These are phyloP conservation scores for Drosophila birchii DNA, from an alignment of 2,888 invertebrate species.

Conservation along the genomic window DNA sequence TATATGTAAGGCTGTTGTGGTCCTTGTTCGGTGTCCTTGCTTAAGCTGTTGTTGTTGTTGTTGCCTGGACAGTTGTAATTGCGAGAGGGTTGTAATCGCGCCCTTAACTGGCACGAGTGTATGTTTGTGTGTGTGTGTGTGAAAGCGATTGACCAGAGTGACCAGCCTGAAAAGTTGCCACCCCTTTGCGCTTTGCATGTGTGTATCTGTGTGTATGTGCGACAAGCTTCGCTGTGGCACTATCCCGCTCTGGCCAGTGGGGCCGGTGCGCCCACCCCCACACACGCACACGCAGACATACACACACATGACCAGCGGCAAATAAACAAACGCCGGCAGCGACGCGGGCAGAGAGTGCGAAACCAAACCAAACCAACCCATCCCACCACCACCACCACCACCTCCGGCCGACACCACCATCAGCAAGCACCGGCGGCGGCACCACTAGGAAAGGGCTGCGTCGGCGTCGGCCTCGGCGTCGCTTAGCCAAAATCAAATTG, in stretches of 20 bases:
- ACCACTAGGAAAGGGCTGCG: conserved; percentile 56
- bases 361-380: too few species aligned
- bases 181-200: conserved; percentile 26
- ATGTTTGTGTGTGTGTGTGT: conserved; percentile 16
- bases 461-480: conserved; percentile 40
- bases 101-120: conserved; percentile 6
- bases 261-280: conserved; percentile 69
- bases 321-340: conserved; percentile 49
- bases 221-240: conserved; percentile 5
- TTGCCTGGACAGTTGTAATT: conserved; percentile 16
- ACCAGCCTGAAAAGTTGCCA: conserved; percentile 38
- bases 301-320: conserved; percentile 55
- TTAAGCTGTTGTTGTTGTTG: conserved; percentile 14
- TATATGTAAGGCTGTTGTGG: conserved; percentile 18
- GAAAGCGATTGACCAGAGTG: conserved; percentile 34
- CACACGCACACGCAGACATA: conserved; percentile 67
- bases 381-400: conserved; percentile 52
- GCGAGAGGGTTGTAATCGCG: conserved; percentile 40
- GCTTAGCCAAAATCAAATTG: conserved; percentile 81
- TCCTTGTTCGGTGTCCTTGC: conserved; percentile 23
- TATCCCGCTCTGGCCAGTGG: conserved; percentile 40
- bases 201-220: not conserved
- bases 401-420: conserved; percentile 11
- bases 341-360: conserved; percentile 37
- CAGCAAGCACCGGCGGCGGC: conserved; percentile 13